Evolutionary conservation across 2,888 invertebrate genomes (phyloP), one percentile per base, ranked within the genome.

Genomic region (Melanotus villosus): DNA sequence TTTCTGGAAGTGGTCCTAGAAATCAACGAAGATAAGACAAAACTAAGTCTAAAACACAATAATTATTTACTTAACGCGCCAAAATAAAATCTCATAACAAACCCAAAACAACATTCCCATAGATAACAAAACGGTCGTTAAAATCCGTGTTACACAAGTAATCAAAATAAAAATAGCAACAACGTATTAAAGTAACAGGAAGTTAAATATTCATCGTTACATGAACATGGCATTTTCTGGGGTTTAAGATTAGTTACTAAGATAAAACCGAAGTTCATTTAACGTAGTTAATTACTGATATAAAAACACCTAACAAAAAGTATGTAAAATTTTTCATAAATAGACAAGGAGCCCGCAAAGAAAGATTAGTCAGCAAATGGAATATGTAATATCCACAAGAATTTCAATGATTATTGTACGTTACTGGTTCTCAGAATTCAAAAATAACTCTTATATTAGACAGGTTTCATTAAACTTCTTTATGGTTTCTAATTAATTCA

Each of bases 141-240:
- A 45, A 45, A 7, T 3, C n/a, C n/a, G 12, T 45, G 45, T 45
- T 45, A 19, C 21, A 45, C 45, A 45, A 45, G 45, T n/a, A 45
- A 16, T 45, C 45, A 45, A 45, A 45, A 9, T 1, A 21, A 45
- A 45, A 45, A 16, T 45, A 45, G n/a, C 7, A 21, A 21, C 21
- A 21, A 21, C 45, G 14, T 21, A 21, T 45, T 45, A 45, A 45
- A 45, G 45, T 45, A 16, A 45, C 47, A 47, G 47, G 47, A 47
- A 47, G 47, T 47, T 47, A 23, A 23, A 47, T 47, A 47, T 47
- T 23, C 47, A 21, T 47, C 47, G 47, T 19, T 47, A 23, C 47
- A 47, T 47, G 26, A 47, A 14, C 47, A 47, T 23, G 26, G 47
- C 23, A 47, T 47, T 19, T 43, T 23, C 47, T 26, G 23, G 26